These are phyloP conservation scores for Euphonia xanthogaster DNA, from an alignment of 2,797 vertebrate species.

Conservation along the genomic window DNA sequence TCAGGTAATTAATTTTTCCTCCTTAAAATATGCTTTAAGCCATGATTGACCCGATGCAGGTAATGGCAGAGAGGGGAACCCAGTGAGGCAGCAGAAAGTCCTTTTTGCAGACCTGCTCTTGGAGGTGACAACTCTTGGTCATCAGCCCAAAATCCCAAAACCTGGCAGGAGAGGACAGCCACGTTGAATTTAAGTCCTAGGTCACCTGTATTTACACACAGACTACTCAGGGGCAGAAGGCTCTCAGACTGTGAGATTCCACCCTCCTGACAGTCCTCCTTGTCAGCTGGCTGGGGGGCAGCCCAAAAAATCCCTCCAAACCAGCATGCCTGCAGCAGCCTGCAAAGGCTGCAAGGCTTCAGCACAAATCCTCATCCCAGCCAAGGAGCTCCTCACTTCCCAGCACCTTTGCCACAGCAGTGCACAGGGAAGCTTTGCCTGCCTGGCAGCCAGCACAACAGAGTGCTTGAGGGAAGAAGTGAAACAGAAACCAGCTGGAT, in stretches of 20 bases:
- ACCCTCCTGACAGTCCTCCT: not conserved
- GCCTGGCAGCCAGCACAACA: not conserved
- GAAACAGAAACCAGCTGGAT: not conserved
- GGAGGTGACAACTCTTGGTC: not conserved
- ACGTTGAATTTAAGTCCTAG: not conserved
- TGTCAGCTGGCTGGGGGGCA: not conserved
- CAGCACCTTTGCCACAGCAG: not conserved
- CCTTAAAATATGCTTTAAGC: not conserved
- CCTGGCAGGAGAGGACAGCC: not conserved
- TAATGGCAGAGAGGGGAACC: not conserved
- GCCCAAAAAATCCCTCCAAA: not conserved
- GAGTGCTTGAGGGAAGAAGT: not conserved
- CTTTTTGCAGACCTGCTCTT: not conserved
- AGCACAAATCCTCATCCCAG: not conserved
- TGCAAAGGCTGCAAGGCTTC: not conserved
- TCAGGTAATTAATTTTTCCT: not conserved
- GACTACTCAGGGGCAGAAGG: not conserved
- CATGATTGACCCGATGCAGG: not conserved
- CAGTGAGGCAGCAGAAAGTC: not conserved
- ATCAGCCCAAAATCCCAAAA: not conserved
- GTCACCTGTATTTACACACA: not conserved
- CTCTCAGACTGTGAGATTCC: not conserved
- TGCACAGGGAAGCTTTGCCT: not conserved
- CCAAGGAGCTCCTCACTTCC: not conserved
- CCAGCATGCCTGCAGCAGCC: fast-evolving